These are phyloP conservation scores for Aratinga solstitialis DNA, from an alignment of 2,797 vertebrate species.

Conservation along the genomic window DNA sequence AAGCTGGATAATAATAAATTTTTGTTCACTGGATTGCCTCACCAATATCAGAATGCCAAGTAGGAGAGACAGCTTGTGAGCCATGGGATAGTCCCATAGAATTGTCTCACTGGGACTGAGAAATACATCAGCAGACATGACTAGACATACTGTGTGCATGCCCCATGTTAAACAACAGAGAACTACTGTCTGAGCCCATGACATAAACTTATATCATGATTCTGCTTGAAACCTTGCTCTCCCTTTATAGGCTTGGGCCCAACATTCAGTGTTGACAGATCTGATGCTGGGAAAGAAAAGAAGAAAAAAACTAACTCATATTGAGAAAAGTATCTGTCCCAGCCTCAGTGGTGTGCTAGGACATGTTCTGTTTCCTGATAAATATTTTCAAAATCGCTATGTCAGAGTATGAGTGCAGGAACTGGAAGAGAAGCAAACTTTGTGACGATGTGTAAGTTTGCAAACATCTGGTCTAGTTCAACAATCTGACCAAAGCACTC, in stretches of 20 bases:
- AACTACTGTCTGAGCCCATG: neutral
- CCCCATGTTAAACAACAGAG: neutral
- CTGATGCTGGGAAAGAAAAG: neutral
- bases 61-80: neutral
- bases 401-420: neutral
- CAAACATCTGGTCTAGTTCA: neutral
- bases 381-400: neutral
- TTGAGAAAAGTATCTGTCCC: neutral
- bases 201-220: neutral
- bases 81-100: neutral
- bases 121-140: neutral
- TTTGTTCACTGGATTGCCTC: neutral
- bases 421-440: neutral
- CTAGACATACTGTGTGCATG: neutral
- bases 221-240: neutral
- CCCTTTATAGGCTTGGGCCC: neutral
- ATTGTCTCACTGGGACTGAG: neutral
- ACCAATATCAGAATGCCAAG: neutral
- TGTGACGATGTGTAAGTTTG: neutral
- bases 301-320: neutral
- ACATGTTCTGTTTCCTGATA: neutral
- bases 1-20: neutral
- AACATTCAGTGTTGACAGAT: neutral
- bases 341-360: neutral
- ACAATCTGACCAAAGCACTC: neutral